phyloP scores from a whole-genome alignment of 2,797 vertebrate genomes.

The Bryconaethiops microstoma region DNA sequence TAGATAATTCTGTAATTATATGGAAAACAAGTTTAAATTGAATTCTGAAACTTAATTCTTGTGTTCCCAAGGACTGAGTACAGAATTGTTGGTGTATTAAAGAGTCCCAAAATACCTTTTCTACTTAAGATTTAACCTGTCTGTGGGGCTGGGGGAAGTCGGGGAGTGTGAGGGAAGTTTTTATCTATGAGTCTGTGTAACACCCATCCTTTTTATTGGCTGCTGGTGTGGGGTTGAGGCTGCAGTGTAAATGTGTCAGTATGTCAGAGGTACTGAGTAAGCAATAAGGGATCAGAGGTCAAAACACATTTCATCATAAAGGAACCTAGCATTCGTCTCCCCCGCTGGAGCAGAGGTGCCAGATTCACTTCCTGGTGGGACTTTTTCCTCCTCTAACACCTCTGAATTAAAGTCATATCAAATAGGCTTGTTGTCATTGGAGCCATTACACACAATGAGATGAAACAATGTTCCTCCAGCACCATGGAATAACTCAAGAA shows the following conservation, averaged over 20 bases:
- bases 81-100: no score
- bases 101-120: not conserved
- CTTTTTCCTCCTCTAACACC: not conserved
- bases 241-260: not conserved
- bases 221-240: slow-evolving; percentile 49
- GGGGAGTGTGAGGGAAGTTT: not conserved
- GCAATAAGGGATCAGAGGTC: slow-evolving; percentile 4
- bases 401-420: not conserved
- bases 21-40: no score
- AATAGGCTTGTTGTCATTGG: no score
- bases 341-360: not conserved
- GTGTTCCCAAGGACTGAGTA: not conserved
- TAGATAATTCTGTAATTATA: no score
- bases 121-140: not conserved
- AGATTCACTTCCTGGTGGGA: not conserved
- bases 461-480: no score
- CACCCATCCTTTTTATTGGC: slow-evolving; percentile 57
- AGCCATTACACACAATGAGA: no score
- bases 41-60: not conserved
- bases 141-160: not conserved
- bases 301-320: not conserved
- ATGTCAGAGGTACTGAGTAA: not conserved
- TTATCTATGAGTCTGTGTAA: slow-evolving; percentile 35
- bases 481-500: no score
- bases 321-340: not conserved